Conservation (phyloP, 1,140 invertebrate genomes). For the Drosophila leontia region DNA sequence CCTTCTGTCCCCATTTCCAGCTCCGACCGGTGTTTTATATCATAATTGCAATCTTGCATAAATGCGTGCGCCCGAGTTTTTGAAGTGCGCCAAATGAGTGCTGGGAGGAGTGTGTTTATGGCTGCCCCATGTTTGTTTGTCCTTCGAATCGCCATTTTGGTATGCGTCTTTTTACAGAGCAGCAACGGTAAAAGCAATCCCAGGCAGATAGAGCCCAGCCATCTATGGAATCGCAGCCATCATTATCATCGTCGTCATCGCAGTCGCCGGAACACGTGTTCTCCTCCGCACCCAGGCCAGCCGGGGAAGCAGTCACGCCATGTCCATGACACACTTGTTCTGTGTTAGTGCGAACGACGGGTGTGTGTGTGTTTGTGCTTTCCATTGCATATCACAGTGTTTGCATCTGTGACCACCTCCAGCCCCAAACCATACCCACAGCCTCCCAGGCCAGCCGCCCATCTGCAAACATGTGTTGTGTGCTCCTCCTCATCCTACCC, state of each 20-base stretch:
- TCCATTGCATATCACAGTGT: constrained; percentile 78
- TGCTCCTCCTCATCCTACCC: constrained; percentile 1
- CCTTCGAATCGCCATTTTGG: constrained; percentile 78
- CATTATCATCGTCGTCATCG: constrained; percentile 41
- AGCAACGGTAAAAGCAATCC: constrained; percentile 59
- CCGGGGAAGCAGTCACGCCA: constrained; percentile 33
- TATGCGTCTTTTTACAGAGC: constrained; percentile 65
- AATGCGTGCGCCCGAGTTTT: constrained; percentile 61
- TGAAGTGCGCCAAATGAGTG: constrained; percentile 46
- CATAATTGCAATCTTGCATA: constrained; percentile 81
- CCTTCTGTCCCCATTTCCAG: constrained; percentile 24
- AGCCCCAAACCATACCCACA: neutral
- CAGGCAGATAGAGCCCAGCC: constrained; percentile 33
- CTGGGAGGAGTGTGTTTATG: neutral
- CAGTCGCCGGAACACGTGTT: constrained; percentile 61
- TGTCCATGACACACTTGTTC: constrained; percentile 78
- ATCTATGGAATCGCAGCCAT: constrained; percentile 41
- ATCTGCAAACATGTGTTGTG: constrained; percentile 44
- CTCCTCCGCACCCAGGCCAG: constrained; percentile 21
- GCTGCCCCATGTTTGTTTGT: constrained; percentile 66
- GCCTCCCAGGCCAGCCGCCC: neutral
- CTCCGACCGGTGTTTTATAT: constrained; percentile 70
- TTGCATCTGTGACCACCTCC: constrained; percentile 63
- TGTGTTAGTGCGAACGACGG: constrained; percentile 22
- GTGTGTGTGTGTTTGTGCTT: constrained; percentile 55